Conservation (phyloP, 92 coral and sea anemone species). For the Porites evermanni region DNA sequence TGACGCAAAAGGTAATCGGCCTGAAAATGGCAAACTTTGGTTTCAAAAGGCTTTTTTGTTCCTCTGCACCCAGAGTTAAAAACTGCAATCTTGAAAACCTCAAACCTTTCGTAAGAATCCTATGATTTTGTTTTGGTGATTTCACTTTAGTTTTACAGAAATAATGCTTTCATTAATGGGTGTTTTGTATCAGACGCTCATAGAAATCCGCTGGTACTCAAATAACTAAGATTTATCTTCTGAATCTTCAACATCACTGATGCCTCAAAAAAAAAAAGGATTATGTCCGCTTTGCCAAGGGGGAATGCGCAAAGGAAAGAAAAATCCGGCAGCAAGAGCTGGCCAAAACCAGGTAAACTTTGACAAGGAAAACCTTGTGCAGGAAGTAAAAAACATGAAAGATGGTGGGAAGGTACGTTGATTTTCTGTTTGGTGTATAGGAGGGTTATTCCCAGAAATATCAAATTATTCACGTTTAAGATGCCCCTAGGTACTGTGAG, state of each 20-base stretch:
- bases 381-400: constrained; percentile 52
- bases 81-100: constrained; percentile 6
- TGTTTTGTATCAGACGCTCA: constrained; percentile 10
- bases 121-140: background rate
- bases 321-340: too few relatives aligned
- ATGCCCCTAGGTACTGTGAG: too few relatives aligned
- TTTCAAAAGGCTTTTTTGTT: constrained; percentile 32
- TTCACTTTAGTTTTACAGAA: background rate
- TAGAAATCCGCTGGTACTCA: constrained; percentile 6
- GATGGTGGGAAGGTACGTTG: constrained; percentile 57
- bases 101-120: constrained; percentile 30
- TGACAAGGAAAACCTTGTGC: constrained; percentile 49
- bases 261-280: too few relatives aligned
- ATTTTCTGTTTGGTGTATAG: too few relatives aligned
- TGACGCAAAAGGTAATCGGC: constrained; percentile 1
- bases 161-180: background rate
- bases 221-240: background rate
- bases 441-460: too few relatives aligned
- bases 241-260: constrained; percentile 14
- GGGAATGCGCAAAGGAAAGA: too few relatives aligned
- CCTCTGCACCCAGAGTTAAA: constrained; percentile 13
- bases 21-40: constrained; percentile 14
- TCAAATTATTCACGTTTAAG: too few relatives aligned
- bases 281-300: too few relatives aligned
- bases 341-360: constrained; percentile 38